Conservation (phyloP, 2,797 vertebrate genomes). For the Pachyuromys duprasi region DNA sequence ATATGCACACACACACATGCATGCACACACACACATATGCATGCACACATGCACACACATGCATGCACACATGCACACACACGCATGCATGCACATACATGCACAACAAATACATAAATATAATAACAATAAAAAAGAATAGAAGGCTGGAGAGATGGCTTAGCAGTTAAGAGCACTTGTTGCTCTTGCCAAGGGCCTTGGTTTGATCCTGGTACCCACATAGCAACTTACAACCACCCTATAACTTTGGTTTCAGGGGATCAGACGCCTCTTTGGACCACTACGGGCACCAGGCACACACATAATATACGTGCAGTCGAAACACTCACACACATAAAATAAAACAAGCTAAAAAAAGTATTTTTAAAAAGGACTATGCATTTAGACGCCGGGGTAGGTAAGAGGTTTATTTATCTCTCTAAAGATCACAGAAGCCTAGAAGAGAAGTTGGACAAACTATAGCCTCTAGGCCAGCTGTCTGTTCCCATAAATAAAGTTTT, state of each 20-base stretch:
- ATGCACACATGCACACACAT: neutral
- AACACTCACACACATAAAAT: neutral
- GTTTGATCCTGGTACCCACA: neutral
- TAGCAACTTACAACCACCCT: neutral
- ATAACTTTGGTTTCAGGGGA: neutral
- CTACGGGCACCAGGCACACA: neutral
- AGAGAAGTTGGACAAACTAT: neutral
- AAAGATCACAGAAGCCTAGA: neutral
- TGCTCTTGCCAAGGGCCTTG: neutral
- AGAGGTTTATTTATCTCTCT: neutral
- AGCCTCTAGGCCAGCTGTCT: neutral
- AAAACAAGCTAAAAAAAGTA: neutral
- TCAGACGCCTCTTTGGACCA: neutral
- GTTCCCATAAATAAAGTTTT: constrained; percentile 45
- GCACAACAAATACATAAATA: neutral
- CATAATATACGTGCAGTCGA: neutral
- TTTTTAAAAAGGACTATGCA: neutral
- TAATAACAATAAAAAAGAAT: neutral
- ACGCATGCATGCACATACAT: neutral
- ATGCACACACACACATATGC: neutral
- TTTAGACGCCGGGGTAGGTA: neutral
- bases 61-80: too few relatives aligned
- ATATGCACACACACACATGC: neutral
- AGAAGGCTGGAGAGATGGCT: neutral
- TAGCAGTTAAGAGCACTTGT: neutral